Conservation (phyloP, 2,797 vertebrate species). For the Danio tinwini region DNA sequence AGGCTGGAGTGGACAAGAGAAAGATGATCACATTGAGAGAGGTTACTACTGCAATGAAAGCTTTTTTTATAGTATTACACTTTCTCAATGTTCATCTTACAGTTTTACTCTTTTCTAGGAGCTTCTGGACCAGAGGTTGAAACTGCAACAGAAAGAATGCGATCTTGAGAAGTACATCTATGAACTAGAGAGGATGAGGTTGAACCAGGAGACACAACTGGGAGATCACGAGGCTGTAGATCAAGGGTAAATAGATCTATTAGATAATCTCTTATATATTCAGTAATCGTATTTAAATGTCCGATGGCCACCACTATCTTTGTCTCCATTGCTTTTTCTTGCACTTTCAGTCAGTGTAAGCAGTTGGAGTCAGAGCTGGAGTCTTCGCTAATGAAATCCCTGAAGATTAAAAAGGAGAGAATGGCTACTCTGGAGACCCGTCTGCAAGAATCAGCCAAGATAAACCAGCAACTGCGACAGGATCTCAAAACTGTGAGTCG, state of each 20-base stretch:
- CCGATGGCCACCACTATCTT: not conserved
- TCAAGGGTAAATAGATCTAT: slow-evolving; percentile 31
- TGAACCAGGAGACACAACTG: slow-evolving; percentile 92
- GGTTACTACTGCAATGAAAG: slow-evolving; percentile 72
- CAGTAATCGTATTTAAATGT: slow-evolving; percentile 1
- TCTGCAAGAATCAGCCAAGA: slow-evolving; percentile 96
- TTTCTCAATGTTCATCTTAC: not conserved
- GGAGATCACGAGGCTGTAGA: slow-evolving; percentile 91
- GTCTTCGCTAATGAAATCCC: slow-evolving; percentile 94
- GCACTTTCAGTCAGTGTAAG: slow-evolving; percentile 80
- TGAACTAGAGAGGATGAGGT: slow-evolving; percentile 94
- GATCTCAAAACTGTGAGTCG: slow-evolving; percentile 93
- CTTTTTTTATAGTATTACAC: not conserved
- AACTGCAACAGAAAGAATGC: slow-evolving; percentile 94
- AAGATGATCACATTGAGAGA: slow-evolving; percentile 91
- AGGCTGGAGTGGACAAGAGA: slow-evolving; percentile 92
- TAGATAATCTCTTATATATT: not conserved
- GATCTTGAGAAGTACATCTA: slow-evolving; percentile 96
- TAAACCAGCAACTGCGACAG: slow-evolving; percentile 95
- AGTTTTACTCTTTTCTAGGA: slow-evolving; percentile 77
- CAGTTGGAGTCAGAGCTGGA: slow-evolving; percentile 95
- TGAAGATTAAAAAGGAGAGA: slow-evolving; percentile 99
- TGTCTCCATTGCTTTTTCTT: not conserved
- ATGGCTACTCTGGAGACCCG: slow-evolving; percentile 95
- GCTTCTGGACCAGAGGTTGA: slow-evolving; percentile 93